A percentile compares a stretch with the other conserved stretches of the same genome.
phyloP scores from a whole-genome alignment of 2,888 invertebrate genomes.

The Congeria kusceri region DNA sequence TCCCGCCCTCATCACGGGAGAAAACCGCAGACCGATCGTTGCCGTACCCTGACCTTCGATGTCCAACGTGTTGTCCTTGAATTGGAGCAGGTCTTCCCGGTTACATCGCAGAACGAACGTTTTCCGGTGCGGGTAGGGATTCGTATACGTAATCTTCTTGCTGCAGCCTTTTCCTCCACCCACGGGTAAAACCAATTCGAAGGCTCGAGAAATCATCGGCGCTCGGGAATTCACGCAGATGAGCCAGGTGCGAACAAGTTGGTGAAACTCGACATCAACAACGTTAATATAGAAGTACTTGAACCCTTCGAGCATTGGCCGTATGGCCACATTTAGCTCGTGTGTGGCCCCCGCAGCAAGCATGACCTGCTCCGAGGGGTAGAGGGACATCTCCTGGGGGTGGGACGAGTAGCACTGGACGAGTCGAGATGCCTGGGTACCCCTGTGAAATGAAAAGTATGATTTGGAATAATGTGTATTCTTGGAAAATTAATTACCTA shows the following conservation, averaged over 20 bases:
- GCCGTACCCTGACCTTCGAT: slow-evolving; percentile 80
- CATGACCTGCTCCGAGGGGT: slow-evolving; percentile 84
- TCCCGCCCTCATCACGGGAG: slow-evolving; percentile 80
- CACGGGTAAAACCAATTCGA: slow-evolving; percentile 84
- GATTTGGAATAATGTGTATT: neutral
- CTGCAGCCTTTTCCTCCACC: slow-evolving; percentile 84
- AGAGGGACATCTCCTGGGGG: slow-evolving; percentile 83
- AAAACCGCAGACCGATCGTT: slow-evolving; percentile 84
- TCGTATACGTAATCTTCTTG: slow-evolving; percentile 85
- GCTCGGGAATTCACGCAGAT: slow-evolving; percentile 83
- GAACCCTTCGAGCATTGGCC: slow-evolving; percentile 76
- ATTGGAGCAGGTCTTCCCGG: slow-evolving; percentile 84
- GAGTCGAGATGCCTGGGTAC: slow-evolving; percentile 84
- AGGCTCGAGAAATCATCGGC: slow-evolving; percentile 84
- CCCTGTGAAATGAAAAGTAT: slow-evolving; percentile 74
- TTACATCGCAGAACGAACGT: slow-evolving; percentile 82
- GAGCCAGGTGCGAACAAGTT: slow-evolving; percentile 85
- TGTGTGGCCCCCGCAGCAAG: slow-evolving; percentile 85
- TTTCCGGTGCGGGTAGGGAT: slow-evolving; percentile 84
- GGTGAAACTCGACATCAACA: slow-evolving; percentile 85
- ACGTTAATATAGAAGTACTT: slow-evolving; percentile 84
- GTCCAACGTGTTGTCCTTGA: slow-evolving; percentile 82
- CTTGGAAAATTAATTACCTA: neutral
- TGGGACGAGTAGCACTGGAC: slow-evolving; percentile 85
- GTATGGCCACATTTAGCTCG: slow-evolving; percentile 83